These are phyloP conservation scores for Craniophora ligustri DNA, from an alignment of 2,888 invertebrate genomes.

Conservation along the genomic window DNA sequence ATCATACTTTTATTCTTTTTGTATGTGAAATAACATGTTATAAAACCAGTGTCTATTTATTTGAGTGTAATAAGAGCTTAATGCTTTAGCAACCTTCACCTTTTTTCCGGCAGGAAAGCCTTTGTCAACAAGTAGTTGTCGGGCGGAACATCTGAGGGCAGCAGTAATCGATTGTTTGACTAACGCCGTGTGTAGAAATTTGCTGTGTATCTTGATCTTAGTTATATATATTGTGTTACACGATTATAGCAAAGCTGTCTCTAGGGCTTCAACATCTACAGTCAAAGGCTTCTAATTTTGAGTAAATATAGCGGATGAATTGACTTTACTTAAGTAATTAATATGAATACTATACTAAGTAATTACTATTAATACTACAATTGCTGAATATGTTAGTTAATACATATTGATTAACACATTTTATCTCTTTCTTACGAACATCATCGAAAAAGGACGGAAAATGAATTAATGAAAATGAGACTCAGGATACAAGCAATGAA, in stretches of 20 bases:
- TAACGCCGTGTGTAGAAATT: constrained; percentile 6
- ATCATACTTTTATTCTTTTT: background rate
- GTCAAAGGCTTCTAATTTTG: background rate
- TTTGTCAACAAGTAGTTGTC: constrained; percentile 29
- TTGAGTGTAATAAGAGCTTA: background rate
- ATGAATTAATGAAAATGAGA: too few relatives aligned
- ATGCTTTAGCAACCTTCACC: background rate
- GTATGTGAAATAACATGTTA: background rate
- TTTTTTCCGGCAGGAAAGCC: constrained; percentile 1
- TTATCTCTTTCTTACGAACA: too few relatives aligned
- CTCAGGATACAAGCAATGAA: too few relatives aligned
- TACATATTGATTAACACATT: too few relatives aligned
- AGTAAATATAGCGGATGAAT: too few relatives aligned
- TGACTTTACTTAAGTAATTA: too few relatives aligned
- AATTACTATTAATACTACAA: too few relatives aligned
- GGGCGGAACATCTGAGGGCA: constrained; percentile 13
- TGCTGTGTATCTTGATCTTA: constrained; percentile 1
- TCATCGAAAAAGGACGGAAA: too few relatives aligned
- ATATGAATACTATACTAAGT: too few relatives aligned
- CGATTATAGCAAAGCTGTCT: constrained; percentile 14
- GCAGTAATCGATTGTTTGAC: constrained; percentile 20
- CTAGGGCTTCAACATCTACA: background rate
- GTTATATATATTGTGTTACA: constrained; percentile 7
- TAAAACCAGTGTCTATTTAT: too few relatives aligned
- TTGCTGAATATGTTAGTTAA: too few relatives aligned